Conservation (phyloP, 2,113 vertebrate species). For the Austrofundulus limnaeus region DNA sequence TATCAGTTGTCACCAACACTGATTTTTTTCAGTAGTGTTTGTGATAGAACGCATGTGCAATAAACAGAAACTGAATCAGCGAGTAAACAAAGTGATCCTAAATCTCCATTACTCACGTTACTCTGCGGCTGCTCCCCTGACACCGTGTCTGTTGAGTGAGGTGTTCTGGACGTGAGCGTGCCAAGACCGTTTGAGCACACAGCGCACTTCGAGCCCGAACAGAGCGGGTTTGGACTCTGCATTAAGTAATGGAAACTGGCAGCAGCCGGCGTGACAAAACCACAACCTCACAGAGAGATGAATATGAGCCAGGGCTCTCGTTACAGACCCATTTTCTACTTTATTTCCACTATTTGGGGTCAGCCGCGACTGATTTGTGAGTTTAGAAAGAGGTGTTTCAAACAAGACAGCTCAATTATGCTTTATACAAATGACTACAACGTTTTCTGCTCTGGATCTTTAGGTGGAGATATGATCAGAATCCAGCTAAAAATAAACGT, state of each 20-base stretch:
- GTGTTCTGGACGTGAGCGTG: conserved; percentile 43
- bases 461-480: not conserved
- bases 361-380: conserved; percentile 2
- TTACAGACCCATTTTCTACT: conserved; percentile 36
- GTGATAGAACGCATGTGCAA: not conserved
- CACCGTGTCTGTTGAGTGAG: conserved; percentile 38
- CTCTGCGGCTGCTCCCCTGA: conserved; percentile 24
- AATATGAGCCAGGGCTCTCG: conserved; percentile 36
- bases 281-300: conserved; percentile 46
- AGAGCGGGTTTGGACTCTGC: conserved; percentile 40
- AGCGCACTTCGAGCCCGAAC: conserved; percentile 35
- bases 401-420: not conserved
- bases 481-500: not conserved
- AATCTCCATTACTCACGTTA: conserved; percentile 35
- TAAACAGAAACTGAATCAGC: not conserved
- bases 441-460: not conserved
- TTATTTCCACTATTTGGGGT: conserved; percentile 19
- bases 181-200: conserved; percentile 56
- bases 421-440: not conserved
- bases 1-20: not conserved
- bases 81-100: conserved; percentile 25
- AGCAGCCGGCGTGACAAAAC: conserved; percentile 44
- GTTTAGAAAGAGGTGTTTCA: conserved; percentile 19
- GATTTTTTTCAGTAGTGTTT: not conserved
- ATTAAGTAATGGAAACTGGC: conserved; percentile 69